phyloP scores from a whole-genome alignment of 2,797 vertebrate genomes.

The Mormyrus proboscirostris region DNA sequence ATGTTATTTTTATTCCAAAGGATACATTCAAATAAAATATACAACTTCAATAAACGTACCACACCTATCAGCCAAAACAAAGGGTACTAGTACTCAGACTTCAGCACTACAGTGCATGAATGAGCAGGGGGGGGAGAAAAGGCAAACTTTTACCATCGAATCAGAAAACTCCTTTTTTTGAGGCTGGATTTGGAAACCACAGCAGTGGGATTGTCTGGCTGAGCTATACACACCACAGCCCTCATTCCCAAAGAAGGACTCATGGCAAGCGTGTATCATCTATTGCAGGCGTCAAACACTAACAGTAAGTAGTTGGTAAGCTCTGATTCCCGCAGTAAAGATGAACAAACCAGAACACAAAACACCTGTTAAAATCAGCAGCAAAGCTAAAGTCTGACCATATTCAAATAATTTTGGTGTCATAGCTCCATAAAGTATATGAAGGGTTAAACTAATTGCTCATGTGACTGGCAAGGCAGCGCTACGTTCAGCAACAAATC shows the following conservation, averaged over 20 bases:
- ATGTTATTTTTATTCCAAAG: slow-evolving; percentile 6
- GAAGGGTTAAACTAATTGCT: background rate
- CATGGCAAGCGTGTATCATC: background rate
- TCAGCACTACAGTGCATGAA: background rate
- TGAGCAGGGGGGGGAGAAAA: too few relatives aligned
- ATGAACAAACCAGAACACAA: background rate
- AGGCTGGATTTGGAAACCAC: background rate
- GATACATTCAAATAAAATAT: background rate
- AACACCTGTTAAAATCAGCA: background rate
- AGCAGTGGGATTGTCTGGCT: background rate
- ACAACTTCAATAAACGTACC: background rate
- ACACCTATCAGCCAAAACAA: background rate
- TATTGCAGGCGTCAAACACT: background rate
- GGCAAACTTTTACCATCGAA: background rate
- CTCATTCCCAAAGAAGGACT: background rate
- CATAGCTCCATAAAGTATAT: background rate
- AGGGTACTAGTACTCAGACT: background rate
- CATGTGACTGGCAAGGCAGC: background rate
- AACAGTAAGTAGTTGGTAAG: background rate
- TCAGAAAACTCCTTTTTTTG: background rate
- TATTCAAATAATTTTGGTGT: background rate
- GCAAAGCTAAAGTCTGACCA: background rate
- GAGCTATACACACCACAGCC: background rate
- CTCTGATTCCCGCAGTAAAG: background rate
- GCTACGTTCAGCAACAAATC: background rate